A percentile compares a stretch with the other conserved stretches of the same genome.
Conservation (phyloP, 2,888 invertebrate species). For the Ennomos quercinarius region DNA sequence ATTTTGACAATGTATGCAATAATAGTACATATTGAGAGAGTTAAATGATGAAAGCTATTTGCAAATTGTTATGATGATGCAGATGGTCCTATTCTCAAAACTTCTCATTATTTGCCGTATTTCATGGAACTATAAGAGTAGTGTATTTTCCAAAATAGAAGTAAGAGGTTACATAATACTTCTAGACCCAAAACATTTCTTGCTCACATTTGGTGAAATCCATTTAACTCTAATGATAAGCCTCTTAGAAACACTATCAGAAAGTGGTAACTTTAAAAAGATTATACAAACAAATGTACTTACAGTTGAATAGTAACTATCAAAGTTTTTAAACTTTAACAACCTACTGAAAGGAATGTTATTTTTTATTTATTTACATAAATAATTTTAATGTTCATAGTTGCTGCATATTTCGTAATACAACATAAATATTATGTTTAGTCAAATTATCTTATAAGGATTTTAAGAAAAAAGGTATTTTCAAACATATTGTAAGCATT, state of each 20-base stretch:
- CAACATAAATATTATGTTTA: no score
- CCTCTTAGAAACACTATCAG: conserved; percentile 66
- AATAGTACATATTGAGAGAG: no score
- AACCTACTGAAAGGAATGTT: conserved; percentile 77
- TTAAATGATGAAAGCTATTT: no score
- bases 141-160: no score
- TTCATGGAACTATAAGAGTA: neutral
- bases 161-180: neutral
- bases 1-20: no score
- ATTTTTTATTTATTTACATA: conserved; percentile 62
- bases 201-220: conserved; percentile 32
- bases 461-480: no score
- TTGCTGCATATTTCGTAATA: conserved; percentile 2
- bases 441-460: no score
- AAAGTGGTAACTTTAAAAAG: conserved; percentile 69
- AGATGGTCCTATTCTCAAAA: no score
- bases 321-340: conserved; percentile 61
- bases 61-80: no score
- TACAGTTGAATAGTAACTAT: conserved; percentile 62
- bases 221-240: conserved; percentile 61
- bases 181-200: conserved; percentile 22
- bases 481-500: no score
- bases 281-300: conserved; percentile 59
- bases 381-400: conserved; percentile 35
- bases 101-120: no score